A percentile compares a stretch with the other conserved stretches of the same genome.
phyloP scores from a whole-genome alignment of 2,888 invertebrate genomes.

The Meghimatium bilineatum region DNA sequence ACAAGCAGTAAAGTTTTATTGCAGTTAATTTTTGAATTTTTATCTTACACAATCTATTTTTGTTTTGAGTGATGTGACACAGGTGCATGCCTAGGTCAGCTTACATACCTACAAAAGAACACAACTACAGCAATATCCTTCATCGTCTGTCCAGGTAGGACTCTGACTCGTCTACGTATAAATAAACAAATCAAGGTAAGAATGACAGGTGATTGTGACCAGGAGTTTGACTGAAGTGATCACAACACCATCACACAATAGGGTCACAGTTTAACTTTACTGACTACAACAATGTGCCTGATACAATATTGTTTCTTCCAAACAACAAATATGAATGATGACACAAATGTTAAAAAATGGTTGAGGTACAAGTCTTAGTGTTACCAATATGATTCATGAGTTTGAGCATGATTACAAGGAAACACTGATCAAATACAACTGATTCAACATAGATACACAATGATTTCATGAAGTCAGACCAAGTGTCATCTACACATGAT shows the following conservation, averaged over 20 bases:
- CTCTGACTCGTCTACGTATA: conserved; percentile 37
- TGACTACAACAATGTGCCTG: neutral
- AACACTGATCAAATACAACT: neutral
- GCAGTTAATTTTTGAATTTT: too few species aligned
- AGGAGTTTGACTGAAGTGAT: too few species aligned
- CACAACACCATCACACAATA: too few species aligned
- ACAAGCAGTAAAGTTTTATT: too few species aligned
- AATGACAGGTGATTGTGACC: neutral
- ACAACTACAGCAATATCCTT: conserved; percentile 24
- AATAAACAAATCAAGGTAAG: conserved; percentile 3
- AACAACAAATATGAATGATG: neutral
- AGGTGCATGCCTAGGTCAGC: conserved; percentile 19
- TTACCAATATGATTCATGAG: neutral
- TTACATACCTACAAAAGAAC: conserved; percentile 36
- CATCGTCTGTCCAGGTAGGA: conserved; percentile 42
- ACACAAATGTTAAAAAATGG: neutral
- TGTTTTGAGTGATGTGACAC: neutral
- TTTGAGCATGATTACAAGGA: neutral
- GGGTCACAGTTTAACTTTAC: neutral
- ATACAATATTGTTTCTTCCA: neutral
- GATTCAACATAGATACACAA: too few species aligned
- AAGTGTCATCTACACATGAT: too few species aligned
- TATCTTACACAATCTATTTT: neutral
- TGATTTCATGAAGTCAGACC: too few species aligned
- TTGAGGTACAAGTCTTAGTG: neutral